These are phyloP conservation scores for Cololabis saira DNA, from an alignment of 2,113 vertebrate genomes.

Conservation along the genomic window DNA sequence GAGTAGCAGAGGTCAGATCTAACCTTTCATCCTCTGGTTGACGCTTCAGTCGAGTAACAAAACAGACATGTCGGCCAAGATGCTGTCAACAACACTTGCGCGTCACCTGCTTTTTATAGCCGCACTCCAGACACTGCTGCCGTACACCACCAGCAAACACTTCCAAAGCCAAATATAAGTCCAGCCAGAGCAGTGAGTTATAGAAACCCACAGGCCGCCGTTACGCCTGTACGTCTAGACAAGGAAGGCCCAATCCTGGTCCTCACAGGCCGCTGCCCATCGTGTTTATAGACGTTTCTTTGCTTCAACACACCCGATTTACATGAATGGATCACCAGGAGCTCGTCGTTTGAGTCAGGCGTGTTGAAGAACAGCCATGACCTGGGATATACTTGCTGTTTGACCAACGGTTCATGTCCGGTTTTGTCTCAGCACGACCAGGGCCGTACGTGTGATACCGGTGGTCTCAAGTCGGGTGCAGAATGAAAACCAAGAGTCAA, in stretches of 20 bases:
- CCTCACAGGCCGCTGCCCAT: too few relatives aligned
- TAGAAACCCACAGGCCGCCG: slow-evolving; percentile 48
- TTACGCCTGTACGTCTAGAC: slow-evolving; percentile 9
- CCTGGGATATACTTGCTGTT: too few relatives aligned
- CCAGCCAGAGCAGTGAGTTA: slow-evolving; percentile 59
- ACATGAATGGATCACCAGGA: too few relatives aligned
- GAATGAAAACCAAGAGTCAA: too few relatives aligned
- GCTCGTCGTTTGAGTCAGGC: background rate
- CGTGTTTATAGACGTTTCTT: too few relatives aligned
- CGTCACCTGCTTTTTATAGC: slow-evolving; percentile 82
- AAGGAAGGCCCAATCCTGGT: too few relatives aligned
- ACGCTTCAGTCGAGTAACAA: slow-evolving; percentile 29
- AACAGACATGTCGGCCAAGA: slow-evolving; percentile 57
- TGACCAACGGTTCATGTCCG: too few relatives aligned
- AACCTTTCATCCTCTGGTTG: slow-evolving; percentile 30
- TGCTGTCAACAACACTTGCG: slow-evolving; percentile 69
- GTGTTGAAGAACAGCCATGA: too few relatives aligned
- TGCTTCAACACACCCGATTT: too few relatives aligned
- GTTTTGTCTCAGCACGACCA: too few relatives aligned
- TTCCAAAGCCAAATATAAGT: slow-evolving; percentile 69
- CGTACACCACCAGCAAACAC: slow-evolving; percentile 44
- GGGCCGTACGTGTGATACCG: too few relatives aligned
- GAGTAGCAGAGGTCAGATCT: slow-evolving; percentile 34
- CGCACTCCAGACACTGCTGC: slow-evolving; percentile 58
- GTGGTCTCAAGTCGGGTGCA: too few relatives aligned